Base-by-base conservation (phyloP, 2,797 vertebrate species). In the Hozukius guyotensis region DNA sequence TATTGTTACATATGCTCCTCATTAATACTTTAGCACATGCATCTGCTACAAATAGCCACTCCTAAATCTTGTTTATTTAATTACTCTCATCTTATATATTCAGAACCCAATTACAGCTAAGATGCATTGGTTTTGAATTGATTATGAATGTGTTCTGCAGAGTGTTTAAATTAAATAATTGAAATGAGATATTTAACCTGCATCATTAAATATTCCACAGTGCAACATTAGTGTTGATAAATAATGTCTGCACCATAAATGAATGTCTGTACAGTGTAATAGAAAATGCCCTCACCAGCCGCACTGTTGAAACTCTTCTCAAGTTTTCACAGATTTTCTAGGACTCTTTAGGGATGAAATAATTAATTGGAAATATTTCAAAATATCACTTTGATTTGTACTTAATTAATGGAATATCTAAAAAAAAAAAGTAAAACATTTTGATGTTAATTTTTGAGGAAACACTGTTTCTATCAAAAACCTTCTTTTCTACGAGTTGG, bases 61-160 rank as follows among this genome's bases (percentile, higher is more conserved):
- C 83, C 75, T 61, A 78, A 16, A 68, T 87, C 81, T 55, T 70
- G 53, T 87, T 80, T 72, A 31, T 70, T 89, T 88, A 88, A 92
- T 93, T 88, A 90, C 78, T 84, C 85, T 83, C 71, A 75, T 80
- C 53, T 90, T 72, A 61, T 88, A 75, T 89, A 83, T 80, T 86
- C 83, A 86, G 36, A 82, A 76, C 63, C 84, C 66, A 87, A 81
- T 89, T 86, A 83, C 74, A 89, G 65, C 68, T 34, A 71, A 85
- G 53, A 82, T 61, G 31, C 71, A 69, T 81, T 77, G 69, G 72
- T 86, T 87, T 89, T 72, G 64, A 88, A 89, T 81, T 88, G 69
- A 87, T 90, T 84, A 82, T 34, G 67, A 81, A 68, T 62, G 59
- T 78, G 75, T 66, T 78, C 61, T 70, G 63, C 59, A 67, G 69